Conservation (phyloP, 2,888 invertebrate species). For the Oeneis ivallda region DNA sequence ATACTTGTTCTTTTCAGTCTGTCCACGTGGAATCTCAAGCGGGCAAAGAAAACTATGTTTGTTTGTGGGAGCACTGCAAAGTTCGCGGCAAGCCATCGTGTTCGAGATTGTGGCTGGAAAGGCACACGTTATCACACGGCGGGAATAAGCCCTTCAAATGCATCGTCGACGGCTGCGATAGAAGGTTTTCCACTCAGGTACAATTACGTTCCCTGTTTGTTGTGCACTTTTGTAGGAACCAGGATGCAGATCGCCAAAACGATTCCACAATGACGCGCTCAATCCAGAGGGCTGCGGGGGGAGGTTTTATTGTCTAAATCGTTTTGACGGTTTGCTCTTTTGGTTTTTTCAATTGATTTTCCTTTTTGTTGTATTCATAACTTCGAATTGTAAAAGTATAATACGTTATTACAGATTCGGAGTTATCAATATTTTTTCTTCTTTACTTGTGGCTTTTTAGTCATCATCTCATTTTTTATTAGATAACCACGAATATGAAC, state of each 20-base stretch:
- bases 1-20: constrained; percentile 79
- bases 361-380: neutral
- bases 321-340: constrained; percentile 48
- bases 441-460: constrained; percentile 12
- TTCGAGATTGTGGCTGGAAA: constrained; percentile 95
- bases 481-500: neutral
- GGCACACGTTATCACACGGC: constrained; percentile 94
- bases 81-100: constrained; percentile 96
- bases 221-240: constrained; percentile 36
- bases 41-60: constrained; percentile 91
- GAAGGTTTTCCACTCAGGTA: constrained; percentile 93
- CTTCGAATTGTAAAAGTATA: constrained; percentile 25
- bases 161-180: constrained; percentile 96
- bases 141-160: constrained; percentile 97
- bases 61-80: constrained; percentile 96
- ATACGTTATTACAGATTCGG: constrained; percentile 45
- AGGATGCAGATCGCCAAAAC: constrained; percentile 48
- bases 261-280: constrained; percentile 41
- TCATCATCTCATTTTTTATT: constrained; percentile 3
- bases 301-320: constrained; percentile 31
- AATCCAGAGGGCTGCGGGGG: constrained; percentile 28
- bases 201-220: constrained; percentile 54
- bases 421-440: constrained; percentile 29
- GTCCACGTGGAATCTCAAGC: constrained; percentile 93
- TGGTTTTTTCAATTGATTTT: constrained; percentile 40